A percentile compares a stretch with the other conserved stretches of the same genome.
Conservation (phyloP, 2,113 vertebrate species). For the Oryzias celebensis region DNA sequence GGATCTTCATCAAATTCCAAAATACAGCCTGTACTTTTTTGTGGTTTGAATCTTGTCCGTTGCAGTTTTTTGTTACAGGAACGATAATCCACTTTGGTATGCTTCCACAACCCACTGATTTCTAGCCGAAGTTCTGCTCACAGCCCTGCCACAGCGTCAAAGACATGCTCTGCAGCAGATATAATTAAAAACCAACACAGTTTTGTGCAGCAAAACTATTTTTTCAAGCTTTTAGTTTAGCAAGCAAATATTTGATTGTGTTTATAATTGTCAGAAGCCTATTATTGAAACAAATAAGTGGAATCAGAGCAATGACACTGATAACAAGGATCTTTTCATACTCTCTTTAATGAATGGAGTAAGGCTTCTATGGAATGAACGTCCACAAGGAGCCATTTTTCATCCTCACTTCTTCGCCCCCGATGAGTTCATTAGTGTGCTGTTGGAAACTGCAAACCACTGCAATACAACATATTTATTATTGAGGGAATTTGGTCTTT, state of each 20-base stretch:
- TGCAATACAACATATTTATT: constrained; percentile 24
- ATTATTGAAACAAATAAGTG: constrained; percentile 38
- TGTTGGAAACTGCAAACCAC: constrained; percentile 33
- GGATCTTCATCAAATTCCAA: constrained; percentile 3
- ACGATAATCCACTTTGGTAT: too few species aligned
- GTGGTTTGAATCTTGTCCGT: too few species aligned
- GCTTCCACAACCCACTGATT: too few species aligned
- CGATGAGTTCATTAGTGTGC: constrained; percentile 59
- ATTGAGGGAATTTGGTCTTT: too few species aligned
- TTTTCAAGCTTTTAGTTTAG: background rate
- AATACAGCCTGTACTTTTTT: too few species aligned
- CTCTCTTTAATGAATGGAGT: constrained; percentile 49
- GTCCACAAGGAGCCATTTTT: constrained; percentile 43
- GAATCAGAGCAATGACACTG: constrained; percentile 31
- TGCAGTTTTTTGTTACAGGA: too few species aligned
- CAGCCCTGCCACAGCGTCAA: too few species aligned
- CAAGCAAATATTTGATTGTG: background rate
- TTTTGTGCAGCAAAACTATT: background rate
- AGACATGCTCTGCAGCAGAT: constrained; percentile 2
- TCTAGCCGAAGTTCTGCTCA: too few species aligned
- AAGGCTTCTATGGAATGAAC: constrained; percentile 41
- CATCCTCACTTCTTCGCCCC: constrained; percentile 45
- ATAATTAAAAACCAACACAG: constrained; percentile 19
- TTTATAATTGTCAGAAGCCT: constrained; percentile 34
- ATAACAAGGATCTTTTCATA: constrained; percentile 41